phyloP scores from a whole-genome alignment of 2,113 vertebrate species.

The Campylomormyrus tamandua region DNA sequence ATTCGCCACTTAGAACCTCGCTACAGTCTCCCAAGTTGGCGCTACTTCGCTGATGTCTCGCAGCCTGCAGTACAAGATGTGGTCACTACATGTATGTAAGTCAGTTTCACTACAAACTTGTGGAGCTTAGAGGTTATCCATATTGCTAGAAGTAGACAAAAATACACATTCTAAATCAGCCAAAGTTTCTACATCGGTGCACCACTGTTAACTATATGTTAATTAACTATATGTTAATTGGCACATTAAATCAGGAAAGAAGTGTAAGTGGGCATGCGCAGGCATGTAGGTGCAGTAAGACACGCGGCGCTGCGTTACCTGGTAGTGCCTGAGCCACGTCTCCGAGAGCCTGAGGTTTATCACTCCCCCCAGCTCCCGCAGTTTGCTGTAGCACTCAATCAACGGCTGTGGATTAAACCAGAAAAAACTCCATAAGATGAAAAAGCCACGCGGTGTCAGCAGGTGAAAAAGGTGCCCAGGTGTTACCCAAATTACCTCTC shows the following conservation, averaged over 20 bases:
- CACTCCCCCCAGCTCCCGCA: slow-evolving; percentile 79
- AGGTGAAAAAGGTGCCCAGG: not conserved
- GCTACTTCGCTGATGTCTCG: too few relatives aligned
- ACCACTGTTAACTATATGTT: not conserved
- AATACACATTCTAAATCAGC: not conserved
- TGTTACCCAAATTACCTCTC: slow-evolving; percentile 71
- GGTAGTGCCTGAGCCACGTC: slow-evolving; percentile 91
- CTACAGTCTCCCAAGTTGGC: too few relatives aligned
- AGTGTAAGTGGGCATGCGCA: not conserved
- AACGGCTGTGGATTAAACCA: slow-evolving; percentile 65
- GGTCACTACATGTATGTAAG: not conserved
- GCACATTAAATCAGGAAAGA: not conserved
- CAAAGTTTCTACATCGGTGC: not conserved
- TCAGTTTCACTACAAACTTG: not conserved
- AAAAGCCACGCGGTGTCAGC: not conserved
- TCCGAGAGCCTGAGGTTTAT: slow-evolving; percentile 82
- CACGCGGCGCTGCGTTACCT: slow-evolving; percentile 60
- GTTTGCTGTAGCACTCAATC: slow-evolving; percentile 88
- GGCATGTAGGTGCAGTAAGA: not conserved
- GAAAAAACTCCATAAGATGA: not conserved
- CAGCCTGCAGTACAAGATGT: not conserved
- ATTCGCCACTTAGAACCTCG: too few relatives aligned
- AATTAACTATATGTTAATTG: not conserved
- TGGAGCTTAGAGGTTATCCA: not conserved
- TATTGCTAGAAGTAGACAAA: not conserved